phyloP scores from a whole-genome alignment of 2,888 invertebrate genomes.

The Drosophila gaucha region DNA sequence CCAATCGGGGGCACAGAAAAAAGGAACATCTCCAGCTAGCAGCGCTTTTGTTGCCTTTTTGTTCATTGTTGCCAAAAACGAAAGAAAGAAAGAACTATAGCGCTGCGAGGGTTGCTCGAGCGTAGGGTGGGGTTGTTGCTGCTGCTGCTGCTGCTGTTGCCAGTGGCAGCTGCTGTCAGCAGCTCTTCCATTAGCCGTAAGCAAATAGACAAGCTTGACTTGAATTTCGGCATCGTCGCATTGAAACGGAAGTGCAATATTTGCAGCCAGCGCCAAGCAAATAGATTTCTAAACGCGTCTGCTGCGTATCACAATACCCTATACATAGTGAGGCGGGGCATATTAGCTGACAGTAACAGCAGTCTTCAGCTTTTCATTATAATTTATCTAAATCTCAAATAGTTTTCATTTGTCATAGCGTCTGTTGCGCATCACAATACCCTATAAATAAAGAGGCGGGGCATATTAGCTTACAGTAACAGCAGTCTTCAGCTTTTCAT shows the following conservation, averaged over 20 bases:
- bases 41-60: slow-evolving; percentile 48
- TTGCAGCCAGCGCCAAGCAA: slow-evolving; percentile 66
- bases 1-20: not conserved
- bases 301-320: slow-evolving; percentile 4
- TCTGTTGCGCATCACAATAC: slow-evolving; percentile 5
- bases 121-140: too few relatives aligned
- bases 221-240: slow-evolving; percentile 64
- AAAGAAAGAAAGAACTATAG: slow-evolving; percentile 2
- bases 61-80: slow-evolving; percentile 57
- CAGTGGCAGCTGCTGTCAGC: slow-evolving; percentile 37
- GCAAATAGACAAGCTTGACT: slow-evolving; percentile 77
- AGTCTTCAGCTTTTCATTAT: too few relatives aligned
- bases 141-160: not conserved
- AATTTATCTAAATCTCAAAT: too few relatives aligned
- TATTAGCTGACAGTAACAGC: not conserved
- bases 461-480: not conserved
- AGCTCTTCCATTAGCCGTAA: slow-evolving; percentile 68
- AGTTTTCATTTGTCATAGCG: slow-evolving; percentile 73
- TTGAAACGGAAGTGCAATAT: slow-evolving; percentile 75
- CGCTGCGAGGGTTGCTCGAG: not conserved
- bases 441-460: not conserved
- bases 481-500: too few relatives aligned
- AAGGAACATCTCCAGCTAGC: slow-evolving; percentile 23
- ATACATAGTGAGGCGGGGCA: not conserved
- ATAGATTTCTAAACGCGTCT: slow-evolving; percentile 74